Evolutionary conservation across 2,888 invertebrate species (phyloP), one percentile per base, ranked within the genome.

Genomic region (Syrista parreyssii): DNA sequence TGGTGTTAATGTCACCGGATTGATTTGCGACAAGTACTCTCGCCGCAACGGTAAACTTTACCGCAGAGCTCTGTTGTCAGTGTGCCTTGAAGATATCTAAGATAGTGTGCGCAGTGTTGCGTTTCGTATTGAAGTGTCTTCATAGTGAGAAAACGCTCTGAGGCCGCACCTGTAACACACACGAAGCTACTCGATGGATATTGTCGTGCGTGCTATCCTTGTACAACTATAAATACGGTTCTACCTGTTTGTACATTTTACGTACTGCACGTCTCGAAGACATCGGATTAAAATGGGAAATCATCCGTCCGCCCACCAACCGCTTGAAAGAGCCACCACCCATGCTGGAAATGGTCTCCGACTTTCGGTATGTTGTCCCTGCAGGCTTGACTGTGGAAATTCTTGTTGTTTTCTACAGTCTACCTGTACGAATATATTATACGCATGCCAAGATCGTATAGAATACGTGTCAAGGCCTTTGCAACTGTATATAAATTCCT

Each of bases 291-390:
- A 84, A 86, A 96, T 96, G 96, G 96, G 96, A 89, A 96, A 96
- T 92, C 96, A 96, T 92, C 95, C 96, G 89, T 96, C 96, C 85
- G 95, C 96, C 89, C 96, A 96, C 92, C 96, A 96, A 92, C 96
- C 96, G 86, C 93, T 96, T 91, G 96, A 96, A 91, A 94, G 95
- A 91, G 94, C 94, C 82, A 87, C 89, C 84, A 89, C 87, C 85
- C 88, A 89, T 84, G 83, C 87, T 84, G 89, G 89, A 83, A 91
- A 91, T 84, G 90, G 88, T 83, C 87, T 91, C 84, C 90, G 91
- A 78, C 86, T 90, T 80, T 91, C 91, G 91, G 91, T 91, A 90
- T 68, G 89, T 89, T 80, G 31, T 40, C 12, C 9, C 4, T 23
- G 55, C 23, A 55, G 55, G 9, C 9, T 55, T 9, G 9, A 55